Evolutionary conservation across 2,113 vertebrate genomes (phyloP), one percentile per base, ranked within the genome.

Genomic region (Microtus montanus): DNA sequence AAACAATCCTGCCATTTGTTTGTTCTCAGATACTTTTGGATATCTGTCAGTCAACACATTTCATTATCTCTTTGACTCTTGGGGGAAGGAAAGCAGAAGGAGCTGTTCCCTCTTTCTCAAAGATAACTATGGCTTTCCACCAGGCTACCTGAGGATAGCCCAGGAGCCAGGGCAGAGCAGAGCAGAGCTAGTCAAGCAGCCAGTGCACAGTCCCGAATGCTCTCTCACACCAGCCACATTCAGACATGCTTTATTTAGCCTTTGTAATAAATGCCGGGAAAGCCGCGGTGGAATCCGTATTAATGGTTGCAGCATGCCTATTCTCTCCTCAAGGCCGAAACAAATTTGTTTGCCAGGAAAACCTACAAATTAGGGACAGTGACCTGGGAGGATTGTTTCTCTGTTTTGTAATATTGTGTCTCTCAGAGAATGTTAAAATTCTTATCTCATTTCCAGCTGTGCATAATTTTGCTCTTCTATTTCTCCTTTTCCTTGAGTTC

Each of bases 381-480:
- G 63, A 61, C 75, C 35, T 84, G 64, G n/a, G 35, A 85, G 19
- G 54, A 3, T 13, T 87, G 30, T 87, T 66, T 26, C 20, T 64
- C 28, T 73, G 38, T 66, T 61, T 1, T 11, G 35, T 7, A 83
- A 87, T n/a, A 79, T 3, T 54, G 79, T 87, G 41, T 78, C 33
- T 95, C 84, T 64, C 52, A 52, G 90, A 83, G 54, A 84, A 54
- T 35, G 24, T 54, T 38, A 54, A 80, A 80, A 54, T 90, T 84
- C 64, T 61, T 54, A 61, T 33, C 28, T 87, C 49, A 79, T 15
- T 84, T 88, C 20, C 12, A 26, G 61, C 35, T 88, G 63, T 26
- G n/a, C 17, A 84, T 13, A 78, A 30, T 84, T 88, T 88, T 44
- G 74, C 11, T 24, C 41, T 75, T 38, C 49, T 52, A 73, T 26